phyloP scores from a whole-genome alignment of 2,113 vertebrate genomes.

The Percopsis transmontana region DNA sequence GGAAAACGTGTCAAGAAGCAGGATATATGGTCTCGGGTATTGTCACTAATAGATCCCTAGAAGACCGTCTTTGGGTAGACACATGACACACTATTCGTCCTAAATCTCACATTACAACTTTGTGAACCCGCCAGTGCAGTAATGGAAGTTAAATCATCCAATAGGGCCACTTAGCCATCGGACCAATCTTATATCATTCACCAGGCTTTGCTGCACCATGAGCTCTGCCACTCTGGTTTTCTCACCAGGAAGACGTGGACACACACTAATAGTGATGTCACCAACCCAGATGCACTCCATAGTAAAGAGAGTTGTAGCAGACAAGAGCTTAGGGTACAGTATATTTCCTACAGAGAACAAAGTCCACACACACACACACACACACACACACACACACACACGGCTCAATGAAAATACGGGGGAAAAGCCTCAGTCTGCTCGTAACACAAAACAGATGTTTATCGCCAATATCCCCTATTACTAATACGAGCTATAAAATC shows the following conservation, averaged over 20 bases:
- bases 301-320: constrained; percentile 52
- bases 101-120: constrained; percentile 34
- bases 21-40: constrained; percentile 41
- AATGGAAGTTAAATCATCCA: constrained; percentile 37
- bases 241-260: constrained; percentile 22
- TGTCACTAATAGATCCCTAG: constrained; percentile 44
- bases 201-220: constrained; percentile 14
- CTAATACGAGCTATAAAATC: constrained; percentile 59
- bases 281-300: constrained; percentile 1
- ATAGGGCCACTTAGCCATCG: constrained; percentile 18
- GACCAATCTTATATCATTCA: background rate
- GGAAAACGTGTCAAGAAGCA: constrained; percentile 3
- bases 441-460: constrained; percentile 57
- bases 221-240: constrained; percentile 16
- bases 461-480: constrained; percentile 52
- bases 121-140: constrained; percentile 27
- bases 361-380: background rate
- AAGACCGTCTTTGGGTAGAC: constrained; percentile 37
- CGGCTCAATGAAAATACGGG: constrained; percentile 64
- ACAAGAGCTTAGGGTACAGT: constrained; percentile 51
- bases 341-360: constrained; percentile 58
- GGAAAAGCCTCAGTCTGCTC: constrained; percentile 51
- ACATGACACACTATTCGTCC: constrained; percentile 33
- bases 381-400: constrained; percentile 33
- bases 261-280: constrained; percentile 29